These are phyloP conservation scores for Drosophila grimshawi DNA, from an alignment of 1,140 invertebrate genomes.

Conservation along the genomic window DNA sequence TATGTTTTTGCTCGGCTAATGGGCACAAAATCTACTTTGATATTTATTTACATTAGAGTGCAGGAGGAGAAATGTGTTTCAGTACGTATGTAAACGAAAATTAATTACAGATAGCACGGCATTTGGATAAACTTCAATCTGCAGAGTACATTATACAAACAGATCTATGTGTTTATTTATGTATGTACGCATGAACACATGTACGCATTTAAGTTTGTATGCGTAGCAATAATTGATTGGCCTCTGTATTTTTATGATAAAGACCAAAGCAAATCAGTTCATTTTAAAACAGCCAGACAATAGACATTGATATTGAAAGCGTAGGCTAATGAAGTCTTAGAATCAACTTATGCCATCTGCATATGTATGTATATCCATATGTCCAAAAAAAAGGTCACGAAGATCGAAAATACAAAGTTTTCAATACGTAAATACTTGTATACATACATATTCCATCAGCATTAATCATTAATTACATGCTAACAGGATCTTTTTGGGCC, in stretches of 20 bases:
- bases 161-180: not conserved
- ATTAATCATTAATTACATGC: not conserved
- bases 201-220: slow-evolving; percentile 1
- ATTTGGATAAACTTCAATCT: not conserved
- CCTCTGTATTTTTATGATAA: not conserved
- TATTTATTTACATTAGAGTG: too few species aligned
- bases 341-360: too few species aligned
- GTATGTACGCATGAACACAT: not conserved
- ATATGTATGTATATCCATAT: too few species aligned
- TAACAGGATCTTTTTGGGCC: not conserved
- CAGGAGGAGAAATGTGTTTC: too few species aligned
- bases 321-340: too few species aligned
- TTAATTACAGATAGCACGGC: too few species aligned
- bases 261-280: not conserved
- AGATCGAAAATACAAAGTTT: not conserved
- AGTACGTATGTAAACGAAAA: too few species aligned
- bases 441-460: not conserved
- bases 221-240: not conserved
- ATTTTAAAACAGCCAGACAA: not conserved
- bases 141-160: not conserved
- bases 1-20: too few species aligned
- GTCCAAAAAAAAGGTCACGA: not conserved
- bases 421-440: not conserved
- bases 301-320: too few species aligned
- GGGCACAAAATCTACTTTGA: too few species aligned